Evolutionary conservation across 1,140 invertebrate genomes (phyloP), one percentile per base, ranked within the genome.

Genomic region (Danaus plexippus): DNA sequence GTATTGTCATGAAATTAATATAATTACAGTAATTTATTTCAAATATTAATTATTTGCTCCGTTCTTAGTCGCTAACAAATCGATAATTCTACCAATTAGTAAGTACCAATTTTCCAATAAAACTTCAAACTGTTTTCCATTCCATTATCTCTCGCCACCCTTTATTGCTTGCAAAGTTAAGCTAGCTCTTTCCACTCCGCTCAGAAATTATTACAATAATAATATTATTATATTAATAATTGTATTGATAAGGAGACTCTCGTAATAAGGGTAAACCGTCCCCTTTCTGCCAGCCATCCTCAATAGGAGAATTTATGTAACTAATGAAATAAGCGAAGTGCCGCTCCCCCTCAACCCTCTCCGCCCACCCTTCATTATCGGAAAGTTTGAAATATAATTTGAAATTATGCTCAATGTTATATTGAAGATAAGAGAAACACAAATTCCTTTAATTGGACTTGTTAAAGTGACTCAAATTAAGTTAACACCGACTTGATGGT

Each of bases 191-290:
- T 80, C 80, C 76, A 74, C 78, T 78, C 64, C 69, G 75, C 76
- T 73, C 77, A 70, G 67, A 83, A 86, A 86, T 86, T 86, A 86
- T 86, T 84, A 84, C 80, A 86, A 84, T 86, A 86, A 84, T 86
- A 86, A 86, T 86, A 86, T 83, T 86, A 86, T 84, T 84, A 84
- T 84, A 86, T 86, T 86, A 86, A 86, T 86, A 84, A 86, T 84
- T 86, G 80, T 86, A 86, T 86, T 86, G 83, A 86, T 86, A 84
- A 86, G 83, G 83, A 84, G 83, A 84, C 80, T 86, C 80, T 84
- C 80, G 83, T 86, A 84, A 86, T 86, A 86, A 86, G 83, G 83
- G 83, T 86, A 86, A 84, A 84, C 83, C 80, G 77, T 84, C 81
- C 83, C 83, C 80, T 86, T 86, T 86, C 80, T 83, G 80, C 75